Base-by-base conservation (phyloP, 1,140 invertebrate genomes). In the Drosophila hydei region DNA sequence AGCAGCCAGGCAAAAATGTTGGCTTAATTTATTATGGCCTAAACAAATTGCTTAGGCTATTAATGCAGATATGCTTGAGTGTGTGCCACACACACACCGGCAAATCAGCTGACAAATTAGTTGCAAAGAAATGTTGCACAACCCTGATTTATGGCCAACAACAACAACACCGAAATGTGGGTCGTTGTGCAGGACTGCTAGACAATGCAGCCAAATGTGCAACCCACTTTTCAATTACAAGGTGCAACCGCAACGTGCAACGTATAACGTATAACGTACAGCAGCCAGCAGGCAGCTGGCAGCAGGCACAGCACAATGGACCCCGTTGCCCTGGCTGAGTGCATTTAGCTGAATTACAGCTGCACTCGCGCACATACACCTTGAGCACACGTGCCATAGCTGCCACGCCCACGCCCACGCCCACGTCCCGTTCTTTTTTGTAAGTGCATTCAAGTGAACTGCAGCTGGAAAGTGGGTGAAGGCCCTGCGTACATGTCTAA, bases 261-360 rank as follows among this genome's bases (percentile, higher is more conserved):
- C 50, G 11, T 61, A 42, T 14, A 59, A 23, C 21, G 8, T 36
- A 23, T 23, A 4, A 4, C 21, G 1, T 2, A 6, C 30, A 3
- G 9, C 36, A 12, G 9, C 33, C 45, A 33, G 14, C 55, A 27
- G 30, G 25, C 68, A 55, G 55, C 59, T 30, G 58, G 45, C 25
- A 47, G 30, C 30, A 47, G 23, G 59, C 23, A 60, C 33, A 16
- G 9, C 38, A 77, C 62, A 72, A 75, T 59, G 54, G 45, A 72
- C 45, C 30, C 8, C 38, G 40, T 36, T 30, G 58, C 58, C 73
- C 67, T 45, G 83, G 72, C 73, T 83, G 81, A 87, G 83, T 87
- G 81, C 83, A 87, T 87, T 87, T 88, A 88, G 81, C 83, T 87
- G 83, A 88, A 83, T 78, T 83, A 88, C 78, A 59, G 78, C 72